Base-by-base conservation (phyloP, 2,888 invertebrate genomes). In the Andrena flavipes region DNA sequence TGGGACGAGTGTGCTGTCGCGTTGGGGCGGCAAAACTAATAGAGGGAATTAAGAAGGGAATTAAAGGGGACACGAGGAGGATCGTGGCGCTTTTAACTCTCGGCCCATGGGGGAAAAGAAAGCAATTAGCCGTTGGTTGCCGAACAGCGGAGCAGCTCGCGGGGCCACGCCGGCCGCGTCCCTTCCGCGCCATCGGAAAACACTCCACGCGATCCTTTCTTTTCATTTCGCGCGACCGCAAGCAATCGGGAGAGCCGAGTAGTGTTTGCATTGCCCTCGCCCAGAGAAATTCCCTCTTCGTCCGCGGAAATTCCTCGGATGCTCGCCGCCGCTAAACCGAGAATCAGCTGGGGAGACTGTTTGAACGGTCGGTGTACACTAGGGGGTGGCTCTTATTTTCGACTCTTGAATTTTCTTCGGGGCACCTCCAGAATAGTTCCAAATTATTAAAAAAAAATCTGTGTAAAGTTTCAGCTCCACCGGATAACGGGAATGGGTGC, bases 261-360 rank as follows among this genome's bases (percentile, higher is more conserved):
- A 51, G 54, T 82, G 82, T 82, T 82, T 82, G 75, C 79, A 64
- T 70, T 73, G 42, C 73, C 73, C 70, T 78, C 72, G 33, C 35
- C 33, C 56, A 20, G 13, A 56, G 29, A 42, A 42, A 16, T 42
- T 59, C n/a, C 65, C 10, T 67, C 33, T 33, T n/a, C 16, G 26
- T 16, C 29, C 59, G 20, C 69, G 59, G 69, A 23, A 62, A 62
- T 49, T 69, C 35, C 54, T 60, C 59, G 42, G 42, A 54, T 35
- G 35, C 26, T 42, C 64, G 48, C 26, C 64, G 33, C 20, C 60
- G 67, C 60, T 67, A 62, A 74, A 68, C 16, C 67, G 68, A 51
- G 67, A 74, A 42, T 33, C 76, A 33, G 23, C 29, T 72, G 29
- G 60, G 16, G 51, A 56, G 67, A 54, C 51, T 75, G 51, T 54